Evolutionary conservation across 2,888 invertebrate genomes (phyloP), one percentile per base, ranked within the genome.

Genomic region (Andrena dorsata): DNA sequence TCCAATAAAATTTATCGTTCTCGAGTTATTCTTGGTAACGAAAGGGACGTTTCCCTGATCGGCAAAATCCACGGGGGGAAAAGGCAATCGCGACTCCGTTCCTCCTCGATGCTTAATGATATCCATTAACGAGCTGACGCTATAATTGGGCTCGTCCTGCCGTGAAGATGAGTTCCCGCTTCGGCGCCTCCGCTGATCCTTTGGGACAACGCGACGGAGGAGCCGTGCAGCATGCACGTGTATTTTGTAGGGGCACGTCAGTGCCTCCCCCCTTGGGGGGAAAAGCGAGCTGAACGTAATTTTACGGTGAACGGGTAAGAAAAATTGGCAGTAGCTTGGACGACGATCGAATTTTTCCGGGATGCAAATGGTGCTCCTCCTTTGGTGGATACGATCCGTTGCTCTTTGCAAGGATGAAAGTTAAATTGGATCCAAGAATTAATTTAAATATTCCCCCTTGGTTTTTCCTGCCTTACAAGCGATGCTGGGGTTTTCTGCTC

Each of bases 251-350:
- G 2, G n/a, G 20, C 28, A 58, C 28, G 2, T 8, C 3, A 0
- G 49, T 49, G 26, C 13, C 20, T 32, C 23, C 51, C 32, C n/a
- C 2, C 28, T 8, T 30, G 41, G n/a, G 16, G 69, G 69, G 47
- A 28, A 16, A 47, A 61, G 28, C 32, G 10, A 49, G 65, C 77
- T 79, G 81, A 86, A 86, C 83, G 84, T 84, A 88, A 88, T 90
- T 90, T 90, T 87, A 84, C 86, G 89, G 84, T 86, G 85, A 87
- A 86, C 85, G 85, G 84, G 76, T 87, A 83, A 87, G 86, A 90
- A 88, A 90, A 88, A 90, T 88, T 88, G 86, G 76, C 87, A 82
- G 28, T 16, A 66, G 32, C 35, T 26, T 5, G 41, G 8, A 20
- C 10, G 47, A 3, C 47, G 28, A 76, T 72, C 51, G 35, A 53